phyloP scores from a whole-genome alignment of 2,113 vertebrate genomes.

The Protomyctophum bolini region DNA sequence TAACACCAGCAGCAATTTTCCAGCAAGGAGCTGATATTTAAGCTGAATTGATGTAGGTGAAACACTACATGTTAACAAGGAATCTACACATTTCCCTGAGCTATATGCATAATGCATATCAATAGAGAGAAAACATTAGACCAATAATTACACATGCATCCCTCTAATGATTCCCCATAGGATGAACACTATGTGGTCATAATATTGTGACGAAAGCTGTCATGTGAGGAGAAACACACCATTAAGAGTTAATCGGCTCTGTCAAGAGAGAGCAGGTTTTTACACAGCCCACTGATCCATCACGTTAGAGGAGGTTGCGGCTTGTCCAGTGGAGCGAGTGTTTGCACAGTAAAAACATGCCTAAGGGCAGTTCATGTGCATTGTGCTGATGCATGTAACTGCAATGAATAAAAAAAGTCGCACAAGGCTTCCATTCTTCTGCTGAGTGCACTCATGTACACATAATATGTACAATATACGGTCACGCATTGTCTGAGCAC shows the following conservation, averaged over 20 bases:
- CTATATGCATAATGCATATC: slow-evolving; percentile 1
- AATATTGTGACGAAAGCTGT: slow-evolving; percentile 53
- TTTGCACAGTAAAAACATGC: slow-evolving; percentile 64
- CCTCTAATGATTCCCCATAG: slow-evolving; percentile 20
- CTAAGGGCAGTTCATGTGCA: slow-evolving; percentile 59
- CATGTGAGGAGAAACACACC: slow-evolving; percentile 55
- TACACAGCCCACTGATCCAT: slow-evolving; percentile 56
- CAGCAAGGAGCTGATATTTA: not conserved
- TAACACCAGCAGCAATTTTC: not conserved
- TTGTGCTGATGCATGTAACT: slow-evolving; percentile 68
- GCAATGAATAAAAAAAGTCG: slow-evolving; percentile 57
- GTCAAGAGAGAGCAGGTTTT: slow-evolving; percentile 55
- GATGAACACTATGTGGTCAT: slow-evolving; percentile 40
- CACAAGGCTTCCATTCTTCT: slow-evolving; percentile 32
- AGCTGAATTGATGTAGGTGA: slow-evolving; percentile 2
- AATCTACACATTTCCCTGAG: slow-evolving; percentile 15
- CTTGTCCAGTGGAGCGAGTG: slow-evolving; percentile 65
- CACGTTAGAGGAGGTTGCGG: slow-evolving; percentile 49
- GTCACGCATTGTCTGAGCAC: slow-evolving; percentile 3
- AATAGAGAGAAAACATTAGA: slow-evolving; percentile 13
- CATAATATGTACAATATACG: not conserved
- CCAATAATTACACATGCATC: slow-evolving; percentile 14
- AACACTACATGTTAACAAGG: not conserved
- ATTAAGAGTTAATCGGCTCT: slow-evolving; percentile 71
- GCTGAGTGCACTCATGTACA: slow-evolving; percentile 28